Percentiles rank a stretch among this genome's conserved stretches.
Evolutionary conservation across 2,797 vertebrate species (phyloP).

Genomic region (Danio kyathit): DNA sequence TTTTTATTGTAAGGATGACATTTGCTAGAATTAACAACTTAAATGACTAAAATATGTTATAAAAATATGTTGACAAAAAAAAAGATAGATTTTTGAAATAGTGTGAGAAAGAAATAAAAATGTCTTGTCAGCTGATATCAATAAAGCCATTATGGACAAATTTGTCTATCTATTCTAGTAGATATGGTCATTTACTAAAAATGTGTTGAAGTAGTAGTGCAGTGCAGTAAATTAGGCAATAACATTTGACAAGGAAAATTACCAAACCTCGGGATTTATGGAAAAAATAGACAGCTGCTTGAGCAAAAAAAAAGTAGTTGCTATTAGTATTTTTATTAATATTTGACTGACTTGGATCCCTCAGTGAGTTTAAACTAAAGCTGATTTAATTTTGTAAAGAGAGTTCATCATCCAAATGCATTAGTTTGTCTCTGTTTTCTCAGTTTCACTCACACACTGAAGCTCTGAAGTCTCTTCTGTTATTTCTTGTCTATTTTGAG

Average conservation of each 20-base stretch:
- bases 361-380: neutral
- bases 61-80: neutral
- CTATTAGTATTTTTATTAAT: neutral
- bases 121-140: neutral
- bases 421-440: neutral
- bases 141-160: neutral
- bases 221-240: neutral
- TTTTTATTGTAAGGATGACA: too few species aligned
- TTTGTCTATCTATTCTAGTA: too few species aligned
- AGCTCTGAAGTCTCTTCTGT: neutral
- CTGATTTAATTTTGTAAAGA: neutral
- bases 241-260: neutral
- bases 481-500: neutral
- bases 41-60: neutral
- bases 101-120: neutral
- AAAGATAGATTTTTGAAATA: neutral
- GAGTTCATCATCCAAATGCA: neutral
- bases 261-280: neutral
- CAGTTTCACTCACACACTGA: neutral
- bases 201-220: neutral
- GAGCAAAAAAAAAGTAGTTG: neutral
- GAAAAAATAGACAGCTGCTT: neutral
- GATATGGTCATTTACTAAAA: neutral
- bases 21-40: too few species aligned
- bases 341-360: neutral